Conservation (phyloP, 2,888 invertebrate species). For the Therioaphis trifolii region DNA sequence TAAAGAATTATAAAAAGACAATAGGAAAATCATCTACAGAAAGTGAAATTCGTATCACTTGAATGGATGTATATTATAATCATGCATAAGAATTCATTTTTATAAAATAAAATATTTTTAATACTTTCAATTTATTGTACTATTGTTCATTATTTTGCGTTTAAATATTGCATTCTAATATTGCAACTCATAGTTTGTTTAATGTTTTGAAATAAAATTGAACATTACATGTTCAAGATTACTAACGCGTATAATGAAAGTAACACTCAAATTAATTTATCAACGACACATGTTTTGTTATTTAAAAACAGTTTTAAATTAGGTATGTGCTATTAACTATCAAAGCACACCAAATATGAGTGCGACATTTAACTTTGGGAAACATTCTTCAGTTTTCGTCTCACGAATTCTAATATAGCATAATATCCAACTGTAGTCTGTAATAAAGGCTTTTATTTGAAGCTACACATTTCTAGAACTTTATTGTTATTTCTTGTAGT, state of each 20-base stretch:
- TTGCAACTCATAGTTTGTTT: too few species aligned
- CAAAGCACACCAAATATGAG: too few species aligned
- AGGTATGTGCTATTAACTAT: not conserved
- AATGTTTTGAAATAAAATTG: too few species aligned
- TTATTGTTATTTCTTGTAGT: constrained; percentile 29
- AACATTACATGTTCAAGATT: not conserved
- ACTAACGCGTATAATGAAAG: not conserved
- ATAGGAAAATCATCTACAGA: not conserved
- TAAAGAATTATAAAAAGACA: constrained; percentile 1
- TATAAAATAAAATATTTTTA: constrained; percentile 5
- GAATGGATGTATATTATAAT: not conserved
- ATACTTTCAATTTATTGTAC: not conserved
- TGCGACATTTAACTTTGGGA: not conserved
- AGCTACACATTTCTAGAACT: constrained; percentile 5
- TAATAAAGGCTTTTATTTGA: not conserved
- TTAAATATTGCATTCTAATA: not conserved
- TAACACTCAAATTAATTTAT: too few species aligned
- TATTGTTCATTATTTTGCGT: not conserved
- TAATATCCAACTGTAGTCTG: too few species aligned
- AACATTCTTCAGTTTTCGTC: not conserved
- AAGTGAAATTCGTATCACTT: constrained; percentile 19
- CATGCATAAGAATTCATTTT: not conserved
- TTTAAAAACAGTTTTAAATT: too few species aligned
- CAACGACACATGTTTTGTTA: too few species aligned
- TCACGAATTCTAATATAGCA: not conserved